A percentile compares a stretch with the other conserved stretches of the same genome.
These are phyloP conservation scores for Aleiodes leptofemur DNA, from an alignment of 2,888 invertebrate genomes.

Conservation along the genomic window DNA sequence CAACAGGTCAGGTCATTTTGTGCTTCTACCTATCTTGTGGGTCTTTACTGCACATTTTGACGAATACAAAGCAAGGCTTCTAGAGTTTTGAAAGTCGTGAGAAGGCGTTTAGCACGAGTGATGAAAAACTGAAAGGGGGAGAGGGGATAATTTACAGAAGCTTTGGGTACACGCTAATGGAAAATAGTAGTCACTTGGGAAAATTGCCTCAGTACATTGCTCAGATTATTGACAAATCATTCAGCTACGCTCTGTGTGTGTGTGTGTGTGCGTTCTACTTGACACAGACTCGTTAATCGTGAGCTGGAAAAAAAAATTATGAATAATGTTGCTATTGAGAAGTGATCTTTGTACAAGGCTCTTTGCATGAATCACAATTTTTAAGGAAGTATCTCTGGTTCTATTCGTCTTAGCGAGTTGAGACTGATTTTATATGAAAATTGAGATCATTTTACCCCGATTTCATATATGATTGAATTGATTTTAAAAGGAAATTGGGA, in stretches of 20 bases:
- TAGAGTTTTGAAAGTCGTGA: conserved; percentile 14
- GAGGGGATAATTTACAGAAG: background rate
- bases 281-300: conserved; percentile 29
- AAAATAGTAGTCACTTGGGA: conserved; percentile 28
- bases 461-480: too few species aligned
- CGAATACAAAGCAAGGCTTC: background rate
- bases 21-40: background rate
- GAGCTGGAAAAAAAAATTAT: too few species aligned
- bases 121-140: too few species aligned
- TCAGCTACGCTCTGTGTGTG: background rate
- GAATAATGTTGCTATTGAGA: background rate
- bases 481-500: too few species aligned
- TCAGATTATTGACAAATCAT: conserved; percentile 43
- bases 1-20: conserved; percentile 57
- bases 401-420: too few species aligned
- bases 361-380: too few species aligned
- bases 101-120: conserved; percentile 11
- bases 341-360: conserved; percentile 5
- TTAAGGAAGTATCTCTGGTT: too few species aligned
- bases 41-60: background rate
- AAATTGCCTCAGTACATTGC: conserved; percentile 33
- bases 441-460: too few species aligned
- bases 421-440: too few species aligned
- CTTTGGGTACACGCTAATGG: conserved; percentile 24
- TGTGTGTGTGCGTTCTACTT: conserved; percentile 16